Conservation (phyloP, 2,888 invertebrate genomes). For the Cephus nigrinus region DNA sequence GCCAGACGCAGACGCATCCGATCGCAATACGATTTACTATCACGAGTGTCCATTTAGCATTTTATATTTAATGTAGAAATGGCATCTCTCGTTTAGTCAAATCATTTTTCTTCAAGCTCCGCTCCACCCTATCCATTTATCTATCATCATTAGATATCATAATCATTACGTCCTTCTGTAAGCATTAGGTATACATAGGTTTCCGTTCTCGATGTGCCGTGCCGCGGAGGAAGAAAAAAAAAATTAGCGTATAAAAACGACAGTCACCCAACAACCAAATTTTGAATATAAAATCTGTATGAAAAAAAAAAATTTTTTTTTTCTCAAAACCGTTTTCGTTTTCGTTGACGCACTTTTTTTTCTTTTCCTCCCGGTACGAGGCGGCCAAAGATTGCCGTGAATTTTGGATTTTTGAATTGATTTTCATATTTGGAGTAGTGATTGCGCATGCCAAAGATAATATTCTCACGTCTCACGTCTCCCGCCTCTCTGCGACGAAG, state of each 20-base stretch:
- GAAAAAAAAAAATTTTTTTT: not conserved
- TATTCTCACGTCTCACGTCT: conserved; percentile 59
- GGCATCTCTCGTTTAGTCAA: not conserved
- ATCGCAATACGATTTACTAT: not conserved
- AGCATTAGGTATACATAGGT: conserved; percentile 56
- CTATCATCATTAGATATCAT: conserved; percentile 30
- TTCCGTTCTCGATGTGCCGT: conserved; percentile 55
- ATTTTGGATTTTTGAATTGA: conserved; percentile 63
- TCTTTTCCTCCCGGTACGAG: not conserved
- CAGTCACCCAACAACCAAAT: too few relatives aligned
- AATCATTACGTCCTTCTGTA: conserved; percentile 49
- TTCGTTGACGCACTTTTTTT: not conserved
- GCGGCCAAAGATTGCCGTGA: conserved; percentile 36
- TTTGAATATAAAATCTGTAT: not conserved
- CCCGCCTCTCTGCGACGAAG: conserved; percentile 64
- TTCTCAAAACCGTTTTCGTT: not conserved
- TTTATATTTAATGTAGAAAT: not conserved
- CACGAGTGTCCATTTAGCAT: not conserved
- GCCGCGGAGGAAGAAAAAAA: conserved; percentile 41
- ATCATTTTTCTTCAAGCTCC: conserved; percentile 8
- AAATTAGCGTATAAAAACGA: not conserved
- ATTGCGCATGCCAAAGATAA: conserved; percentile 65
- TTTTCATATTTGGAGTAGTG: conserved; percentile 65
- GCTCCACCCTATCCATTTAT: conserved; percentile 23
- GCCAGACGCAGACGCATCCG: not conserved